Percentiles rank a stretch among this genome's conserved stretches.
Conservation (phyloP, 2,888 invertebrate species). For the Tachina fera region DNA sequence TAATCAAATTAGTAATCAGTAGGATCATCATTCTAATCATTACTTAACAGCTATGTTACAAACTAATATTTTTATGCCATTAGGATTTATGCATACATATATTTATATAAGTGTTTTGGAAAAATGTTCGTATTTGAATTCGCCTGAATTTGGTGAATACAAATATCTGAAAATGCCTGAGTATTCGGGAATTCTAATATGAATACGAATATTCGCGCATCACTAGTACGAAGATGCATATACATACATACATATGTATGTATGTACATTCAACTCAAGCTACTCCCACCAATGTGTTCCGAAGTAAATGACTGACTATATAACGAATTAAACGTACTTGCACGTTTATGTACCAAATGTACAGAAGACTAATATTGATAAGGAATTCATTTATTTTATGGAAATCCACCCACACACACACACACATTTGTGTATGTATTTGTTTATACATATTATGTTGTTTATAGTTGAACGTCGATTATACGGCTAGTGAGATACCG, state of each 20-base stretch:
- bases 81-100: too few relatives aligned
- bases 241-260: background rate
- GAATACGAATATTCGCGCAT: background rate
- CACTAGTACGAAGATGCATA: too few relatives aligned
- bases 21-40: too few relatives aligned
- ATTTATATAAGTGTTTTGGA: too few relatives aligned
- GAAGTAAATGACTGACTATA: conserved; percentile 27
- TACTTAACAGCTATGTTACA: too few relatives aligned
- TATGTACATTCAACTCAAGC: background rate
- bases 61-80: too few relatives aligned
- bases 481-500: too few relatives aligned
- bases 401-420: background rate
- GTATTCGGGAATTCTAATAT: background rate
- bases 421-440: background rate
- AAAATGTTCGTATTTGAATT: too few relatives aligned
- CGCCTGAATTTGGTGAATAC: too few relatives aligned
- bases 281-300: background rate
- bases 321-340: conserved; percentile 27
- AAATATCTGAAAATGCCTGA: too few relatives aligned
- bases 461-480: too few relatives aligned
- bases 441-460: background rate
- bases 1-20: too few relatives aligned
- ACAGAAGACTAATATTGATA: conserved; percentile 66
- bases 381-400: conserved; percentile 63
- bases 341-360: conserved; percentile 24